Conservation (phyloP, 1,140 invertebrate species). For the Nymphalis io region DNA sequence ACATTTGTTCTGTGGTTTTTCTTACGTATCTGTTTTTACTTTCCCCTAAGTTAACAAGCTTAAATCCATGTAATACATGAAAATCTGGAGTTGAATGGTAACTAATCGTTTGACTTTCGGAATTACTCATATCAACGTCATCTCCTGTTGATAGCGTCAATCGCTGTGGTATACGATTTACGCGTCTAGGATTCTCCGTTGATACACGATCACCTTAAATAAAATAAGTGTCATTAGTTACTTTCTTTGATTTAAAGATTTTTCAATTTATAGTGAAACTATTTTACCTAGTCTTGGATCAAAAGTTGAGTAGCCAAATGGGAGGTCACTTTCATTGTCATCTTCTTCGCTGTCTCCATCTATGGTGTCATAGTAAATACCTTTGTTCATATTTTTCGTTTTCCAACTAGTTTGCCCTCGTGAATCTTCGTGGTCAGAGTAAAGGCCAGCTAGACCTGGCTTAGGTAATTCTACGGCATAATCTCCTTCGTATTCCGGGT, state of each 20-base stretch:
- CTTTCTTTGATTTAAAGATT: background rate
- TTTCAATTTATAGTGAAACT: background rate
- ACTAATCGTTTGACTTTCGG: constrained; percentile 54
- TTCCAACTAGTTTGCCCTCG: constrained; percentile 46
- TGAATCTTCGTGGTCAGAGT: constrained; percentile 56
- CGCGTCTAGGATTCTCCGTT: constrained; percentile 30
- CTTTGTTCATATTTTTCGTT: constrained; percentile 45
- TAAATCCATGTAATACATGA: constrained; percentile 67
- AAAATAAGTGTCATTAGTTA: background rate
- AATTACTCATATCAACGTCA: constrained; percentile 36
- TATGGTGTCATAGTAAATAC: constrained; percentile 40
- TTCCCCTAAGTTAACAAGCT: constrained; percentile 61
- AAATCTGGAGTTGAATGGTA: constrained; percentile 70
- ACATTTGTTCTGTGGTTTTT: constrained; percentile 43
- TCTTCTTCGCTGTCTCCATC: constrained; percentile 54
- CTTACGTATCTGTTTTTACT: constrained; percentile 53
- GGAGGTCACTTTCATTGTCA: constrained; percentile 32
- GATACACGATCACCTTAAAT: constrained; percentile 38
- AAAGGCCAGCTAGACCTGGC: constrained; percentile 64
- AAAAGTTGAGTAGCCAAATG: constrained; percentile 64
- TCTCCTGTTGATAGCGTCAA: constrained; percentile 32
- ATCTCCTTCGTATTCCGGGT: constrained; percentile 50
- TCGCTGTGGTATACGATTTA: constrained; percentile 47
- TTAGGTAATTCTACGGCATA: constrained; percentile 63
- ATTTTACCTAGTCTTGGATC: constrained; percentile 64